These are phyloP conservation scores for Drosophila mettleri DNA, from an alignment of 2,888 invertebrate genomes.

Conservation along the genomic window DNA sequence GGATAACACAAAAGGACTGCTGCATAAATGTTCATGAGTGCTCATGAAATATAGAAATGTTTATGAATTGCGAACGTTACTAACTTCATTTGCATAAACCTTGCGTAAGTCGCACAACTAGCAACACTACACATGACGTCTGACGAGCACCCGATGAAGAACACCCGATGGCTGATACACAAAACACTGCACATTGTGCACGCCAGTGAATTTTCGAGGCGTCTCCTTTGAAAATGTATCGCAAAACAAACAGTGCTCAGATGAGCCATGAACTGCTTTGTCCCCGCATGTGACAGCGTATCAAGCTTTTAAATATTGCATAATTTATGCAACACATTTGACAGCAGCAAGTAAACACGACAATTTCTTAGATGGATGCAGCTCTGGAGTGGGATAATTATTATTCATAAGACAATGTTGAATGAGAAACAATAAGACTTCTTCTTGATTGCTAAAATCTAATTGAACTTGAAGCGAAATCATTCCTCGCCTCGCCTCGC, in stretches of 20 bases:
- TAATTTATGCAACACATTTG: constrained; percentile 23
- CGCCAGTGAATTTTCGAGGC: constrained; percentile 6
- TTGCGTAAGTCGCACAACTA: constrained; percentile 50
- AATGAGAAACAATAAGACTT: not conserved
- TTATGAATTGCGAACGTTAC: constrained; percentile 67
- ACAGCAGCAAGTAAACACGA: not conserved
- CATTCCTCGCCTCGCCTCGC: too few relatives aligned
- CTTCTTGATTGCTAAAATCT: not conserved
- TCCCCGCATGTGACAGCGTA: not conserved
- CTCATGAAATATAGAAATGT: constrained; percentile 69
- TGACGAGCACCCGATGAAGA: constrained; percentile 20
- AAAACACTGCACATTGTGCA: not conserved
- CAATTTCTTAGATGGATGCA: not conserved
- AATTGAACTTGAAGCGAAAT: not conserved
- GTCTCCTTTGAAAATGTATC: constrained; percentile 11
- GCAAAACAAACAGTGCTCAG: constrained; percentile 10
- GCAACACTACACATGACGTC: constrained; percentile 51
- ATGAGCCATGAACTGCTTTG: constrained; percentile 11
- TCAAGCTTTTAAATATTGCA: constrained; percentile 6
- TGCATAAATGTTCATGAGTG: constrained; percentile 61
- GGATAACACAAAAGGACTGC: constrained; percentile 10
- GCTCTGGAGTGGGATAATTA: not conserved
- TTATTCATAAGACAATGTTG: not conserved
- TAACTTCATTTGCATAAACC: constrained; percentile 70
- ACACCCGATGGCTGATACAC: not conserved